Percentiles rank a stretch among this genome's conserved stretches.
These are phyloP conservation scores for Oeneis ivallda DNA, from an alignment of 2,888 invertebrate species.

Conservation along the genomic window DNA sequence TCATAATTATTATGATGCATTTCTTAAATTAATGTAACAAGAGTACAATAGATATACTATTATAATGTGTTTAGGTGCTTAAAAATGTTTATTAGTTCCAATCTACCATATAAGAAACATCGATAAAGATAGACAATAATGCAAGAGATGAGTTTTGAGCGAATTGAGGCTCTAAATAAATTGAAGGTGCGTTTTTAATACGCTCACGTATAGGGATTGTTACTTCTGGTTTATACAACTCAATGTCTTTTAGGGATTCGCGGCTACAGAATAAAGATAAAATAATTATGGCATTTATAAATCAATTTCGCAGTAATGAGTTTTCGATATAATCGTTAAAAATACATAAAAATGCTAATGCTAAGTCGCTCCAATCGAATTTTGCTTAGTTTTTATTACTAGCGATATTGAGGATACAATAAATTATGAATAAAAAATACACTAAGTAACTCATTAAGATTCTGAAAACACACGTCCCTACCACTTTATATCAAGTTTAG, in stretches of 20 bases:
- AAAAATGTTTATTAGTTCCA: no score
- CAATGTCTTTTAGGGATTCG: constrained; percentile 37
- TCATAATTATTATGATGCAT: no score
- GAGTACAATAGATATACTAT: no score
- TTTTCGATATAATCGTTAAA: constrained; percentile 39
- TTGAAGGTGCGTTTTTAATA: not conserved
- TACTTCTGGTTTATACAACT: not conserved
- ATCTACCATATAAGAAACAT: no score
- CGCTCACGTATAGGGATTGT: not conserved
- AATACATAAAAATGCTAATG: constrained; percentile 33
- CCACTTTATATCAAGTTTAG: no score
- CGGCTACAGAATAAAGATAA: constrained; percentile 40
- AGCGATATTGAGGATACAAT: not conserved
- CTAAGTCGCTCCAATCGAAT: constrained; percentile 19
- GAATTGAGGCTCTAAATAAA: no score
- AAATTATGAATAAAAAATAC: not conserved
- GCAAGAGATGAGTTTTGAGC: no score
- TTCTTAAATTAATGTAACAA: no score
- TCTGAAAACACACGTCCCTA: not conserved
- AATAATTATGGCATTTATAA: constrained; percentile 43
- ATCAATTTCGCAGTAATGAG: constrained; percentile 38
- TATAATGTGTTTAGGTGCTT: no score
- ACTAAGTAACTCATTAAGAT: not conserved
- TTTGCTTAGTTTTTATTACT: constrained; percentile 7
- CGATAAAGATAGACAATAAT: no score